These are phyloP conservation scores for Tachina fera DNA, from an alignment of 2,888 invertebrate genomes.

Conservation along the genomic window DNA sequence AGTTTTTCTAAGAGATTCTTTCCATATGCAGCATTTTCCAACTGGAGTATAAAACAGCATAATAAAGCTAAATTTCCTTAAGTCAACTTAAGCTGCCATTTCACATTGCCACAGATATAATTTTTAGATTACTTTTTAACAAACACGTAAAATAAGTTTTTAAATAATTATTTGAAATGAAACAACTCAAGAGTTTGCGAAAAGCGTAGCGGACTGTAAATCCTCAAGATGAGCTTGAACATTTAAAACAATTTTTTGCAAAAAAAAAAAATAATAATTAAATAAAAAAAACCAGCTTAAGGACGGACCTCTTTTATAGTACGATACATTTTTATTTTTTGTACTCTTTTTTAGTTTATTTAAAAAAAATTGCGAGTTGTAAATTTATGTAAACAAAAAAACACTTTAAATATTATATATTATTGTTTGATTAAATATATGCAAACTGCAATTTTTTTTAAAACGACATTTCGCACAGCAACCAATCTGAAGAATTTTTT, in stretches of 20 bases:
- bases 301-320: too few species aligned
- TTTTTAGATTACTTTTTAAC: not conserved
- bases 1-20: not conserved
- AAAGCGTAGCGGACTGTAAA: not conserved
- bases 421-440: not conserved
- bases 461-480: slow-evolving; percentile 34
- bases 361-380: not conserved
- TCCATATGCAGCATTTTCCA: too few species aligned
- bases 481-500: slow-evolving; percentile 25
- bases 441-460: not conserved
- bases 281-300: too few species aligned
- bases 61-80: too few species aligned
- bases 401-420: not conserved
- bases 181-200: not conserved
- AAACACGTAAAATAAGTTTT: not conserved
- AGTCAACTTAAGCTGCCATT: too few species aligned
- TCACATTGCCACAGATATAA: too few species aligned
- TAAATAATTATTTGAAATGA: not conserved
- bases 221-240: not conserved
- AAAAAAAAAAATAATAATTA: too few species aligned
- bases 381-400: not conserved
- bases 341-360: too few species aligned
- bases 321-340: too few species aligned
- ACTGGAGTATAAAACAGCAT: too few species aligned
- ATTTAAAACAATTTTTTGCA: not conserved